Evolutionary conservation across 2,888 invertebrate genomes (phyloP).

Genomic region (Carabus problematicus): DNA sequence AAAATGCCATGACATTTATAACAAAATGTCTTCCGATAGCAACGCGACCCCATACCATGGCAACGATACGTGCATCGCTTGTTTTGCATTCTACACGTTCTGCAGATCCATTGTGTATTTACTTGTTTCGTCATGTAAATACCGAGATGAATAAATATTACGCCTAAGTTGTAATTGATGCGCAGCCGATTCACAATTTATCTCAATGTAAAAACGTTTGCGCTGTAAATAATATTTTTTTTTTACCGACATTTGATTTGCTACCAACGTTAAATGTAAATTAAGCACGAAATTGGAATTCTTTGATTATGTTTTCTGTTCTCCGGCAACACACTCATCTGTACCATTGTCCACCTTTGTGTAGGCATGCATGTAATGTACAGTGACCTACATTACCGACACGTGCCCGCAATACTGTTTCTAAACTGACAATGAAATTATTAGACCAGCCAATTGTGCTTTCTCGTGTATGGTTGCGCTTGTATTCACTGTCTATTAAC

Average conservation of each 20-base stretch:
- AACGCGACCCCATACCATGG: not conserved
- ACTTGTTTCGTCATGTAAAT: slow-evolving; percentile 10
- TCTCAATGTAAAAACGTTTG: slow-evolving; percentile 6
- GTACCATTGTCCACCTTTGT: no score
- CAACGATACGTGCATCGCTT: not conserved
- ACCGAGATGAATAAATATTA: slow-evolving; percentile 1
- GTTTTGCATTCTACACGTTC: no score
- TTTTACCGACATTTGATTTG: no score
- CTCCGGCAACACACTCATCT: no score
- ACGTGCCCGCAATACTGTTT: not conserved
- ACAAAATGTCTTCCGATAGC: slow-evolving; percentile 26
- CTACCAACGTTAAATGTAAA: no score
- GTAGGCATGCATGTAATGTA: not conserved
- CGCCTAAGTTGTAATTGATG: not conserved
- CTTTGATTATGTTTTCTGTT: no score
- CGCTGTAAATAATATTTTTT: no score
- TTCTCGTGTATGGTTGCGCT: no score
- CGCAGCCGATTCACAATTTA: slow-evolving; percentile 9
- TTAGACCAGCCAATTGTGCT: no score
- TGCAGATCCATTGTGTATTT: not conserved
- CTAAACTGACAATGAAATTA: no score
- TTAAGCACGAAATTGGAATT: not conserved
- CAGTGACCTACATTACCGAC: slow-evolving; percentile 14
- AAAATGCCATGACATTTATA: slow-evolving; percentile 31
- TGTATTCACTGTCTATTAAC: no score